Conservation (phyloP, 2,113 vertebrate species). For the Zosterops pallidus region DNA sequence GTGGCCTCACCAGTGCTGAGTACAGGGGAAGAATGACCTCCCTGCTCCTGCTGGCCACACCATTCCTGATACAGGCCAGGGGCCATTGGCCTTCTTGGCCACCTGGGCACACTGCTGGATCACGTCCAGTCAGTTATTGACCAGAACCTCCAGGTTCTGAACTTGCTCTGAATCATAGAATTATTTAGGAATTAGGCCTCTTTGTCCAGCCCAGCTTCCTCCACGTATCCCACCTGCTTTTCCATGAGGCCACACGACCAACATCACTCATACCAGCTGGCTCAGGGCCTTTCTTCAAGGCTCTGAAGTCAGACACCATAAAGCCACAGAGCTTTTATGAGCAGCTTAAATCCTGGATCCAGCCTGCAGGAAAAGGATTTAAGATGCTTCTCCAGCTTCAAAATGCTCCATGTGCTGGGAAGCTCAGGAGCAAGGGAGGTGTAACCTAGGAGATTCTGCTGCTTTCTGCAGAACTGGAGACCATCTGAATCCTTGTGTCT, state of each 20-base stretch:
- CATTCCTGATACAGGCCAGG: too few species aligned
- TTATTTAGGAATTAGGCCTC: neutral
- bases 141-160: too few species aligned
- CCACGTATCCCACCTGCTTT: neutral
- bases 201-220: neutral
- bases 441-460: neutral
- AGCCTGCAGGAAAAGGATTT: neutral
- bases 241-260: neutral
- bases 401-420: neutral
- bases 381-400: neutral
- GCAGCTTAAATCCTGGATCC: neutral
- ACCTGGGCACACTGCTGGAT: too few species aligned
- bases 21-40: too few species aligned
- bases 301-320: neutral
- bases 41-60: too few species aligned
- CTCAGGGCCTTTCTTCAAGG: neutral
- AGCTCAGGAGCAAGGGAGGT: neutral
- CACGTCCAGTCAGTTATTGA: too few species aligned
- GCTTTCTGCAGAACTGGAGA: neutral
- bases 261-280: neutral
- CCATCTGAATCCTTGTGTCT: neutral
- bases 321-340: neutral
- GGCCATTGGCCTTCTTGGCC: too few species aligned
- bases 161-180: neutral
- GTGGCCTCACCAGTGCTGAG: too few species aligned